Percentiles rank a stretch among this genome's conserved stretches.
Conservation (phyloP, 2,113 vertebrate species). For the Misgurnus anguillicaudatus region DNA sequence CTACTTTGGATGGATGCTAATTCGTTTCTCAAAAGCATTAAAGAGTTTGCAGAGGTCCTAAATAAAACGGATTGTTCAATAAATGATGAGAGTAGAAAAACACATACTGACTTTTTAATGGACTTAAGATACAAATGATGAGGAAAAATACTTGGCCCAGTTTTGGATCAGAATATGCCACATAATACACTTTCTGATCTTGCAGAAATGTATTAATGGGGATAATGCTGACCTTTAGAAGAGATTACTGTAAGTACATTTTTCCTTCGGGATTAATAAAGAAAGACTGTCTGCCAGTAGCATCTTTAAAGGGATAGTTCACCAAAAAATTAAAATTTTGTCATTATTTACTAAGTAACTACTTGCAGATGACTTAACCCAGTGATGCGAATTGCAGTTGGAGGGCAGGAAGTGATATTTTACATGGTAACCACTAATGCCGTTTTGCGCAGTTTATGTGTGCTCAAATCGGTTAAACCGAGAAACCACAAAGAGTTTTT, state of each 20-base stretch:
- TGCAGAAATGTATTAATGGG: not conserved
- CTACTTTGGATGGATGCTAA: not conserved
- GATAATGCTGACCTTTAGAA: slow-evolving; percentile 10
- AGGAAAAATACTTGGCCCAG: not conserved
- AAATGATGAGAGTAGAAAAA: slow-evolving; percentile 15
- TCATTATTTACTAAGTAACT: too few species aligned
- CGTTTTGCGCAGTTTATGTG: too few species aligned
- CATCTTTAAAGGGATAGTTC: too few species aligned
- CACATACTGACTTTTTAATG: not conserved
- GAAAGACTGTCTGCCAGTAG: too few species aligned
- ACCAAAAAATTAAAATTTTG: too few species aligned
- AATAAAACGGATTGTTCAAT: not conserved
- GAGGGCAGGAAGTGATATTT: too few species aligned
- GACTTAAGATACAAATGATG: not conserved
- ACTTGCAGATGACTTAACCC: too few species aligned
- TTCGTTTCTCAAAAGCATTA: not conserved
- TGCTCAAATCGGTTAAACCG: too few species aligned
- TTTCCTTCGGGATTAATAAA: not conserved
- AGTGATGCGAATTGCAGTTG: too few species aligned
- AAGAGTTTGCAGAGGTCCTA: not conserved
- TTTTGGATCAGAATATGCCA: not conserved
- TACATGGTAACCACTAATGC: too few species aligned
- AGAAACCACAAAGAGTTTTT: too few species aligned
- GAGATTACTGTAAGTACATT: not conserved
- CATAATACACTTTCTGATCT: not conserved